Base-by-base conservation (phyloP, 1,140 invertebrate species). In the Atta colombica region DNA sequence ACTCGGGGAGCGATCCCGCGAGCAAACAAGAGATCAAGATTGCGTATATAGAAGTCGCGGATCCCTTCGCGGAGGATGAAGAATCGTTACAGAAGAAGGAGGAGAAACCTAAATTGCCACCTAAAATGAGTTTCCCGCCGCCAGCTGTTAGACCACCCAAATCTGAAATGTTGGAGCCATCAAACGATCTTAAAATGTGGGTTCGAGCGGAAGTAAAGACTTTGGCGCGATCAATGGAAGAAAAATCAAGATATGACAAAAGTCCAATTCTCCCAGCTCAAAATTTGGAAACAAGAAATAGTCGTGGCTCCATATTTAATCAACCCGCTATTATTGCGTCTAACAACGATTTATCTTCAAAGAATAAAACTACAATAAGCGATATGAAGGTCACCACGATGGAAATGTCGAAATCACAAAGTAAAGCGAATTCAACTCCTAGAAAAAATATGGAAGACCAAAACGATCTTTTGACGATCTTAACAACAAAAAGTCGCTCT, bases 1-100 rank as follows among this genome's bases (percentile, higher is more conserved):
- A 39, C 8, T 21, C 10, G 25, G 65, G 16, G 14, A 91, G 55
- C 21, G 58, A 74, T 35, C 0, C 10, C 12, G 25, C 18, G 75
- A 88, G 8, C 1, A 91, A 92, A 14, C 86, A 93, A 16, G 92
- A 94, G 12, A 88, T 95, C 4, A 95, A 94, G 60, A 93, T 94
- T 3, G 93, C 94, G 7, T 95, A 94, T 45, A 93, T 95, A 60
- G 93, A 95, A 92, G 95, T 95, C 91, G 92, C 94, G 90, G 96
- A 95, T 92, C 89, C 91, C 88, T 95, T 81, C 91, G 69, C 58
- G 3, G 85, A 91, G 1, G 84, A 90, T 2, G 89, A 93, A 1
- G 60, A 77, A 28, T 14, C 31, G 1, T 90, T 77, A 16, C 72
- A 60, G 3, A 88, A 75, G 35, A 74, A 75, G 16, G n/a, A 3